These are phyloP conservation scores for Otis tarda DNA, from an alignment of 2,113 vertebrate species.

Conservation along the genomic window DNA sequence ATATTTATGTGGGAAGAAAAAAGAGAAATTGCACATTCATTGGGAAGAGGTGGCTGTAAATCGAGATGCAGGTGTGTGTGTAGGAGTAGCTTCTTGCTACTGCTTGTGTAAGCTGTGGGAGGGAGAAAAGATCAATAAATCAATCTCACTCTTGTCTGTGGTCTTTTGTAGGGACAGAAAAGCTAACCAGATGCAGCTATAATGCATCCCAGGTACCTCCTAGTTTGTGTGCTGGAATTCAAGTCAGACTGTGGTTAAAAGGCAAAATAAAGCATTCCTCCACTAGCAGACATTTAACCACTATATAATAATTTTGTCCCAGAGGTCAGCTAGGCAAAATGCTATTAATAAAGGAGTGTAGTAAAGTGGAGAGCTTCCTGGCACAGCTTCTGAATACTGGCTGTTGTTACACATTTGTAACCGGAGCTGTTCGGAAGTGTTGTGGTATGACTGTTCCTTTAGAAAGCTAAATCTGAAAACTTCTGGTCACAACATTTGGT, in stretches of 20 bases:
- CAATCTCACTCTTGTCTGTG: neutral
- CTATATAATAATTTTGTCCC: conserved; percentile 34
- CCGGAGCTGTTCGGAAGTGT: conserved; percentile 17
- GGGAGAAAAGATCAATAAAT: conserved; percentile 7
- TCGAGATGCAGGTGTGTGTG: neutral
- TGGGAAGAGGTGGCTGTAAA: neutral
- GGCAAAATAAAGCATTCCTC: conserved; percentile 36
- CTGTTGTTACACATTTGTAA: conserved; percentile 7
- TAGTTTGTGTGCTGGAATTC: neutral
- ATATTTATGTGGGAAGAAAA: neutral
- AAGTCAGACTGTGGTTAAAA: conserved; percentile 38
- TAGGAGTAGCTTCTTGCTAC: neutral
- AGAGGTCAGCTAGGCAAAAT: conserved; percentile 46
- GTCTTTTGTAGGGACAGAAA: neutral
- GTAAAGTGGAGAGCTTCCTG: conserved; percentile 33
- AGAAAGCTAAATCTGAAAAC: conserved; percentile 43
- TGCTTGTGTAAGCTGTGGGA: neutral
- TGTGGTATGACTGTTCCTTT: neutral
- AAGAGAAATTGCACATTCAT: neutral
- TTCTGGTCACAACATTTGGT: conserved; percentile 38
- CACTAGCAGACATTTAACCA: conserved; percentile 44
- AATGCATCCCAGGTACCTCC: conserved; percentile 33
- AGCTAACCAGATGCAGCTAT: neutral
- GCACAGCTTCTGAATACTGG: conserved; percentile 13
- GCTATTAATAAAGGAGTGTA: conserved; percentile 42